Evolutionary conservation across 1,140 invertebrate species (phyloP).

Genomic region (Pseudomyrmex concolor): DNA sequence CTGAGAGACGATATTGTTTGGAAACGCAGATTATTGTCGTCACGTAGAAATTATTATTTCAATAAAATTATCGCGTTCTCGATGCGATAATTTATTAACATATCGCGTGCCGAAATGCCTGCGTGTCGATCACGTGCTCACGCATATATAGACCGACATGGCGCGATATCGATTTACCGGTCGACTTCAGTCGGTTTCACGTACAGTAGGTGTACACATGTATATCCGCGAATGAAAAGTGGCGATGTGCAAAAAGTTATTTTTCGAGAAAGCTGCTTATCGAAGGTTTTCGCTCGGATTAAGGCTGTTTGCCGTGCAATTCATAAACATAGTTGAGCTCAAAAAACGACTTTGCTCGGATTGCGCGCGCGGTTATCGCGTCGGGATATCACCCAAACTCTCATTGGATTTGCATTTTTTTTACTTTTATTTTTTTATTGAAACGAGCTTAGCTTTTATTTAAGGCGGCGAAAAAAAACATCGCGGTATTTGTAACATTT

Average conservation of each 20-base stretch:
- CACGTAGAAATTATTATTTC: slow-evolving; percentile 62
- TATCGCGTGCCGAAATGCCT: slow-evolving; percentile 62
- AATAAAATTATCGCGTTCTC: slow-evolving; percentile 7
- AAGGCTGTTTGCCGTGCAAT: slow-evolving; percentile 50
- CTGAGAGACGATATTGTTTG: not conserved
- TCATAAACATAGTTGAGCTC: slow-evolving; percentile 54
- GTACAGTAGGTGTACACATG: not conserved
- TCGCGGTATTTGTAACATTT: too few relatives aligned
- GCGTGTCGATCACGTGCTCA: slow-evolving; percentile 54
- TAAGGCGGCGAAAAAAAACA: slow-evolving; percentile 27
- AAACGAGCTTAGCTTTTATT: slow-evolving; percentile 31
- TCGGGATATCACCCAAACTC: slow-evolving; percentile 23
- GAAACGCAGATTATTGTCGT: slow-evolving; percentile 34
- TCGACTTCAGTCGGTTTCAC: slow-evolving; percentile 11
- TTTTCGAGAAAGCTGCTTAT: slow-evolving; percentile 15
- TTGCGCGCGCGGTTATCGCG: not conserved
- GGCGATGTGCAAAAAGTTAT: slow-evolving; percentile 36
- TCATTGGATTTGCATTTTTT: slow-evolving; percentile 45
- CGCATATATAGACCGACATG: slow-evolving; percentile 7
- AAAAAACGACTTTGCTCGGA: slow-evolving; percentile 28
- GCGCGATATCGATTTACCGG: slow-evolving; percentile 53
- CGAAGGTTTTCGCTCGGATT: slow-evolving; percentile 40
- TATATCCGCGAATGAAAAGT: not conserved
- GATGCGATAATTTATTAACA: slow-evolving; percentile 70
- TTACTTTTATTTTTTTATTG: slow-evolving; percentile 4